phyloP scores from a whole-genome alignment of 1,140 invertebrate species.

The Brachionus rotundiformis region DNA sequence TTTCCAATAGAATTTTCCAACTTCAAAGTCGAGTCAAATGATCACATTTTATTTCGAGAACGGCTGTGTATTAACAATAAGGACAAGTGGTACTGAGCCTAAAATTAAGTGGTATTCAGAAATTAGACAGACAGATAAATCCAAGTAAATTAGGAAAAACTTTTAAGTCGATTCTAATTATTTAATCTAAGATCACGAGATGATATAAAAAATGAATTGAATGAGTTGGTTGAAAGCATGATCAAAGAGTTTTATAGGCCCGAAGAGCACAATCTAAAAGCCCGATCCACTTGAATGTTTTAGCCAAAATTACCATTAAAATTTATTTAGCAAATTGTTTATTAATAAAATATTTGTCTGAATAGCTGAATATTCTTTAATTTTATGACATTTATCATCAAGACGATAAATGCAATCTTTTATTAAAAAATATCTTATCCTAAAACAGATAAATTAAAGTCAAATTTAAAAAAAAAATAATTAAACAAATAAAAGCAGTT shows the following conservation, averaged over 20 bases:
- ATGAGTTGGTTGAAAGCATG: conserved; percentile 77
- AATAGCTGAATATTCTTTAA: neutral
- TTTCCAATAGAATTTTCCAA: conserved; percentile 71
- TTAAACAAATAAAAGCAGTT: neutral
- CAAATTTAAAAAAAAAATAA: neutral
- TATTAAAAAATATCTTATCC: conserved; percentile 11
- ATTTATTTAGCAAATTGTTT: neutral
- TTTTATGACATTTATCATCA: too few species aligned
- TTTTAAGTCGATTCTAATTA: conserved; percentile 58
- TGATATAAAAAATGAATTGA: conserved; percentile 69
- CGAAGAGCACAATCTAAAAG: conserved; percentile 52
- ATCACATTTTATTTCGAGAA: conserved; percentile 90
- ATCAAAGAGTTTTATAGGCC: conserved; percentile 80
- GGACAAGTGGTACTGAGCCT: conserved; percentile 97
- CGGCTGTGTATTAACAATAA: conserved; percentile 80
- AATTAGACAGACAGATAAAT: conserved; percentile 79
- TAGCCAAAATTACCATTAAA: neutral
- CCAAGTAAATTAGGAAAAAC: conserved; percentile 69
- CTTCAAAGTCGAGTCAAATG: conserved; percentile 82
- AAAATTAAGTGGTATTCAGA: conserved; percentile 97
- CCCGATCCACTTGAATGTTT: conserved; percentile 13
- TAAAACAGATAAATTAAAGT: neutral
- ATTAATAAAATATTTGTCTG: neutral
- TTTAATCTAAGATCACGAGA: conserved; percentile 60
- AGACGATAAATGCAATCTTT: too few species aligned